phyloP scores from a whole-genome alignment of 2,888 invertebrate genomes.

The Eupithecia insigniata region DNA sequence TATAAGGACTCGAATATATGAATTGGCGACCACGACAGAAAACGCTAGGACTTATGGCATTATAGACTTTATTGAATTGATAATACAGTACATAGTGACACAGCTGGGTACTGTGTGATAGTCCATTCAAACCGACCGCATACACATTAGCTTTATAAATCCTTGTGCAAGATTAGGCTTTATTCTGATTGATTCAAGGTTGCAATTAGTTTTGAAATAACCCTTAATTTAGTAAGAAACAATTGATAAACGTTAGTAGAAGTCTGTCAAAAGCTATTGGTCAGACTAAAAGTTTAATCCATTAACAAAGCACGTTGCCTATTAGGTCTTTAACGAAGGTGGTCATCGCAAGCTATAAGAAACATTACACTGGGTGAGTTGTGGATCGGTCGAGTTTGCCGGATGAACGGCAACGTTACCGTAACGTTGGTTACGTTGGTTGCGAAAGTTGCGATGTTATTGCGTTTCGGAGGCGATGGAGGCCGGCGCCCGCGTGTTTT shows the following conservation, averaged over 20 bases:
- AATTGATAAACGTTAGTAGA: not conserved
- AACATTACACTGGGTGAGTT: not conserved
- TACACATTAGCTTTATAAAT: conserved; percentile 7
- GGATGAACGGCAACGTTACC: not conserved
- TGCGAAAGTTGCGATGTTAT: conserved; percentile 54
- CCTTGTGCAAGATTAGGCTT: conserved; percentile 18
- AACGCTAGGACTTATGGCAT: conserved; percentile 5
- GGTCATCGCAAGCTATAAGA: not conserved
- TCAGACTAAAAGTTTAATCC: not conserved
- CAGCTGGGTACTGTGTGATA: conserved; percentile 18
- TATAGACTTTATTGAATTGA: not conserved
- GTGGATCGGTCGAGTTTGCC: conserved; percentile 19
- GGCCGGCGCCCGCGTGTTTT: conserved; percentile 58
- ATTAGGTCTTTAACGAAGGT: not conserved
- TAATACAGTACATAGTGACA: conserved; percentile 23
- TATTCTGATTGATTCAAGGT: conserved; percentile 5
- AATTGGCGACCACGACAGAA: conserved; percentile 18
- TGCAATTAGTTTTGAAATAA: conserved; percentile 1
- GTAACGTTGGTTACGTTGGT: not conserved
- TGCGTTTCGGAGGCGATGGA: conserved; percentile 57
- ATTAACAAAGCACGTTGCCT: not conserved
- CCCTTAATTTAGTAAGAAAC: not conserved
- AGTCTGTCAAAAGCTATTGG: not conserved
- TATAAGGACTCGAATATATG: conserved; percentile 16
- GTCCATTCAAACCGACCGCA: conserved; percentile 23